Percentiles rank a stretch among this genome's conserved stretches.
Evolutionary conservation across 2,797 vertebrate genomes (phyloP).

Genomic region (Eulemur coronatus): DNA sequence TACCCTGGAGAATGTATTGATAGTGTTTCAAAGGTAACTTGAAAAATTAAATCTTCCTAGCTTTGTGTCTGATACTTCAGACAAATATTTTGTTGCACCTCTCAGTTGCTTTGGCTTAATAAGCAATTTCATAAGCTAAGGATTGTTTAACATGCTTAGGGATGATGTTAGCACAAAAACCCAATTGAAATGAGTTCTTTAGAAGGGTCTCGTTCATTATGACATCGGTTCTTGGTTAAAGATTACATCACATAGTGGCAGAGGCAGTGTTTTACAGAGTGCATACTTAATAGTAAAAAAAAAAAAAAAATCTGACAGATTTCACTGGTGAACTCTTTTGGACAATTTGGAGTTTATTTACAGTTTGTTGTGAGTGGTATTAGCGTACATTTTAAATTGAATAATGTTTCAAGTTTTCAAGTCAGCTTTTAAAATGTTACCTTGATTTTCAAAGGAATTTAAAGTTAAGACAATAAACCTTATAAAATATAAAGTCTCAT

Average conservation of each 20-base stretch:
- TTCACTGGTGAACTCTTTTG: background rate
- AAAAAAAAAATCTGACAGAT: background rate
- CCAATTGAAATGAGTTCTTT: background rate
- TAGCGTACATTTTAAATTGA: slow-evolving; percentile 34
- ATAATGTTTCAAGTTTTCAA: background rate
- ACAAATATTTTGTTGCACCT: background rate
- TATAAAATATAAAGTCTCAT: background rate
- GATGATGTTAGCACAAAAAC: background rate
- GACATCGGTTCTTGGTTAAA: background rate
- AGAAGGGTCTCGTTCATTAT: background rate
- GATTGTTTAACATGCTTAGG: background rate
- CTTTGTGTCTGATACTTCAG: background rate
- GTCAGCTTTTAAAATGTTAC: slow-evolving; percentile 45
- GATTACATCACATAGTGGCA: background rate
- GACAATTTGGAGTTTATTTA: background rate
- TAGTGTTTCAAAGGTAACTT: slow-evolving; percentile 50
- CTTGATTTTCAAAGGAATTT: slow-evolving; percentile 31
- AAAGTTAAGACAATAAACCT: background rate
- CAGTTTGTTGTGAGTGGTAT: background rate
- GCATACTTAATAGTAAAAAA: background rate
- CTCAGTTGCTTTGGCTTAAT: background rate
- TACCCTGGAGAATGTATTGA: background rate
- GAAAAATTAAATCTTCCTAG: background rate
- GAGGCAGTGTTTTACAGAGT: background rate
- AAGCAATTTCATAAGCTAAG: background rate